These are phyloP conservation scores for Pedicia rivosa DNA, from an alignment of 2,888 invertebrate genomes.

Conservation along the genomic window DNA sequence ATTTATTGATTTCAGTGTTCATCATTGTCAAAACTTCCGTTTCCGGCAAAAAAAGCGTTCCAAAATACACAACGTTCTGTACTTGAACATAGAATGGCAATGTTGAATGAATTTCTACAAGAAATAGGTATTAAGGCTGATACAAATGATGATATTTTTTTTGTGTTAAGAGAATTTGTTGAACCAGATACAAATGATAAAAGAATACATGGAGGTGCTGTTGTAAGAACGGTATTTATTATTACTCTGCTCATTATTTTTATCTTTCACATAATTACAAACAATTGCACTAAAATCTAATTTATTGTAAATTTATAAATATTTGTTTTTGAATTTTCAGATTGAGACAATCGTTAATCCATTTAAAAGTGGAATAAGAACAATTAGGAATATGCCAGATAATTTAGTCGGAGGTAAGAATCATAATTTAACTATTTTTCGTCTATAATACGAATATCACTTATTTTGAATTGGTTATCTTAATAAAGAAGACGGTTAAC, in stretches of 20 bases:
- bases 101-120: slow-evolving; percentile 67
- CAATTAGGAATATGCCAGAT: slow-evolving; percentile 64
- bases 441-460: no score
- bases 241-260: background rate
- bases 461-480: slow-evolving; percentile 42
- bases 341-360: slow-evolving; percentile 37
- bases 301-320: background rate
- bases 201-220: slow-evolving; percentile 40
- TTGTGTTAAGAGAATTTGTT: slow-evolving; percentile 41
- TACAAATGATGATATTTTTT: slow-evolving; percentile 32
- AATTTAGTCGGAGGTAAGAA: slow-evolving; percentile 42
- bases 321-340: slow-evolving; percentile 15
- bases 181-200: slow-evolving; percentile 55
- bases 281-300: background rate
- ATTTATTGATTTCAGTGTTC: slow-evolving; percentile 44
- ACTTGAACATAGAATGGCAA: slow-evolving; percentile 66
- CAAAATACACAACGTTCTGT: slow-evolving; percentile 78
- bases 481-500: slow-evolving; percentile 44
- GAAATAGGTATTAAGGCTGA: slow-evolving; percentile 45
- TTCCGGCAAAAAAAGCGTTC: slow-evolving; percentile 88
- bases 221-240: slow-evolving; percentile 40
- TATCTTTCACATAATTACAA: background rate
- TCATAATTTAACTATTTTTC: slow-evolving; percentile 47
- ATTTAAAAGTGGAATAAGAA: slow-evolving; percentile 53
- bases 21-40: slow-evolving; percentile 56